Conservation (phyloP, 2,113 vertebrate genomes). For the Danio rerio region GRCz12tu NC_133179.1:16256001-16256500, state of each 20-base stretch:
- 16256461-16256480: not conserved
- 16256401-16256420: not conserved
- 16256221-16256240: constrained; percentile 58
- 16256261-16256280: not conserved
- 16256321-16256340: constrained; percentile 68
- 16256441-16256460: not conserved
- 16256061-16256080: constrained; percentile 9
- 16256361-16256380: constrained; percentile 59
- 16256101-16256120: not conserved
- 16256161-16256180: constrained; percentile 56
- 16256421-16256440: constrained; percentile 2
- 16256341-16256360: constrained; percentile 54
- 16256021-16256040: not conserved
- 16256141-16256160: constrained; percentile 22
- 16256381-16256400: constrained; percentile 53
- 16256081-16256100: constrained; percentile 25
- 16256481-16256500: not conserved
- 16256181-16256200: constrained; percentile 58
- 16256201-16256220: constrained; percentile 58
- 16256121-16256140: not conserved
- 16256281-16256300: constrained; percentile 56
- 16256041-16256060: not conserved
- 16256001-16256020: not conserved
- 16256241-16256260: constrained; percentile 49
- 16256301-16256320: constrained; percentile 63